Evolutionary conservation across 2,113 vertebrate genomes (phyloP).

Genomic region (Platichthys stellatus): DNA sequence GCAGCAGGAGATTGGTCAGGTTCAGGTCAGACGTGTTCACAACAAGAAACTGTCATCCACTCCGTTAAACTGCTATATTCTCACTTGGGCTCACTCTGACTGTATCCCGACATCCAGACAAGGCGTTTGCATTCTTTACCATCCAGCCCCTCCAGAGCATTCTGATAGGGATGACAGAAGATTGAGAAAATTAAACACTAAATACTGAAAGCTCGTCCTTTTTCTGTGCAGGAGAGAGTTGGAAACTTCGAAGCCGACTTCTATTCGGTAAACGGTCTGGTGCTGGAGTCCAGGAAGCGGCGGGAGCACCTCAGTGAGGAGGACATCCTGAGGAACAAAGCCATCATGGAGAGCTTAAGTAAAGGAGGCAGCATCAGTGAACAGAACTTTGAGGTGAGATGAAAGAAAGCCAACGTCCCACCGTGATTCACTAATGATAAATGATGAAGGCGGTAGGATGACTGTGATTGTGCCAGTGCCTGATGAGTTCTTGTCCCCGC

Average conservation of each 20-base stretch:
- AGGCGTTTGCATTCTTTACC: no score
- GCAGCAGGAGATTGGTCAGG: no score
- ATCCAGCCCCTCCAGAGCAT: no score
- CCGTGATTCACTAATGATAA: neutral
- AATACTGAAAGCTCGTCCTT: neutral
- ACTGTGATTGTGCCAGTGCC: neutral
- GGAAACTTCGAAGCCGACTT: conserved; percentile 98
- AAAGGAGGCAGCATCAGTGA: conserved; percentile 96
- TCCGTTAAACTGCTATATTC: no score
- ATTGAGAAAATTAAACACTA: neutral
- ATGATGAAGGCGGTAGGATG: neutral
- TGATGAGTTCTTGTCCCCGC: conserved; percentile 22
- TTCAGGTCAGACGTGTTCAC: no score
- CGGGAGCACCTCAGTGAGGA: conserved; percentile 97
- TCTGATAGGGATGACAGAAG: neutral
- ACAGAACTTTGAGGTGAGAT: conserved; percentile 93
- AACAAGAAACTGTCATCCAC: no score
- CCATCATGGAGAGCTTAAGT: conserved; percentile 98
- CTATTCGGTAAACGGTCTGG: conserved; percentile 94
- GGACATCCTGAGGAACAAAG: conserved; percentile 98
- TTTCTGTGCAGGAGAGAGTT: conserved; percentile 88
- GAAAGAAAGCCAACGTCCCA: neutral
- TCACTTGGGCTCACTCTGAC: no score
- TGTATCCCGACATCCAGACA: no score
- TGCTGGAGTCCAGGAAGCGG: conserved; percentile 96